A percentile compares a stretch with the other conserved stretches of the same genome.
Evolutionary conservation across 2,888 invertebrate species (phyloP).

Genomic region (Tetramorium bicarinatum): DNA sequence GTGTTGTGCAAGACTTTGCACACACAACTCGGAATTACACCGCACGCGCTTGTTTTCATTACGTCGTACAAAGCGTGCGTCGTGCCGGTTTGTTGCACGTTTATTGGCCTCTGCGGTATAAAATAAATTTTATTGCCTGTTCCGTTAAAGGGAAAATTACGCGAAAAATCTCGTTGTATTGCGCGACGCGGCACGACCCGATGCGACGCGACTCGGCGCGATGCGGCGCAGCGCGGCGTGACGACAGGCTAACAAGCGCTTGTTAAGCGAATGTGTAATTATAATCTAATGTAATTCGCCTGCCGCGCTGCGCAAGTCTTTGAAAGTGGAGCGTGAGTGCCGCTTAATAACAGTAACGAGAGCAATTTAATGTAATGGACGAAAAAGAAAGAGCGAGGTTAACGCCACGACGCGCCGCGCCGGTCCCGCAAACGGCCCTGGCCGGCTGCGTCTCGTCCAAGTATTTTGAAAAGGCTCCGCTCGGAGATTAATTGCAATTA

Average conservation of each 20-base stretch:
- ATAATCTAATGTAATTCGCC: conserved; percentile 53
- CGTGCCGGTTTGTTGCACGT: conserved; percentile 23
- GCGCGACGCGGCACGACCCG: background rate
- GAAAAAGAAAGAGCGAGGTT: conserved; percentile 24
- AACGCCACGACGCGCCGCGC: background rate
- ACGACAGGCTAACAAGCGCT: conserved; percentile 40
- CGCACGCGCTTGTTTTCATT: conserved; percentile 10
- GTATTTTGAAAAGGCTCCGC: conserved; percentile 45
- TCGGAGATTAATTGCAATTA: conserved; percentile 58
- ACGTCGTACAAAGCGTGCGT: conserved; percentile 27
- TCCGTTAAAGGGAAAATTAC: conserved; percentile 39
- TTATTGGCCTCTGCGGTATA: conserved; percentile 32
- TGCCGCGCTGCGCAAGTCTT: conserved; percentile 35
- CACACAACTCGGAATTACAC: conserved; percentile 13
- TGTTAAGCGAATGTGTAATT: conserved; percentile 56
- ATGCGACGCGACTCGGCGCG: background rate
- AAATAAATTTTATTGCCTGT: conserved; percentile 47
- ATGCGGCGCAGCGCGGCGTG: background rate
- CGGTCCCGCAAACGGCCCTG: conserved; percentile 12
- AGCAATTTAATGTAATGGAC: conserved; percentile 54
- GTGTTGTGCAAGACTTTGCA: background rate
- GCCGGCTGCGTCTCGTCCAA: background rate
- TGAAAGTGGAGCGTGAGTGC: conserved; percentile 55
- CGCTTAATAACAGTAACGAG: conserved; percentile 56
- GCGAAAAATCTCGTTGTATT: conserved; percentile 30